phyloP scores from a whole-genome alignment of 1,140 invertebrate species.

The Magallana angulata region DNA sequence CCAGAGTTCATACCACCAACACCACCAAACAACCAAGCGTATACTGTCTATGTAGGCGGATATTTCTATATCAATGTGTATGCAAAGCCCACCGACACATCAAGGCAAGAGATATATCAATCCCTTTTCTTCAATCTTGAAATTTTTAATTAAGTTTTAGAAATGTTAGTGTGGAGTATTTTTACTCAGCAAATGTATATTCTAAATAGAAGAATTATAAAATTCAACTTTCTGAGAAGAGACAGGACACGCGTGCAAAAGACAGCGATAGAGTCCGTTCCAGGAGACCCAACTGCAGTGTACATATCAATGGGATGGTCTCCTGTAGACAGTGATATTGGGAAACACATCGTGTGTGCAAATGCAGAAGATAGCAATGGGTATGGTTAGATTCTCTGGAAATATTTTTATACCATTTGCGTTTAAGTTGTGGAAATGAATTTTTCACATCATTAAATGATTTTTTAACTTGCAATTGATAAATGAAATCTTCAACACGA shows the following conservation, averaged over 20 bases:
- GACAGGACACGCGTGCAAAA: neutral
- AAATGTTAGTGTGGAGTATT: no score
- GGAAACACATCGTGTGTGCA: neutral
- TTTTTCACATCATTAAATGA: no score
- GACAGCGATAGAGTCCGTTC: neutral
- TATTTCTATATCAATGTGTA: neutral
- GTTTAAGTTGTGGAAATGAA: no score
- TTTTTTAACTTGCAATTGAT: no score
- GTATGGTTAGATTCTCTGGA: neutral
- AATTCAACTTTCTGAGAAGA: neutral
- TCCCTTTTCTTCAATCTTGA: neutral
- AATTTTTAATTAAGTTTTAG: no score
- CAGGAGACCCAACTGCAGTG: neutral
- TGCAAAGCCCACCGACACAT: neutral
- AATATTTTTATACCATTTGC: no score
- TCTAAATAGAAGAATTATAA: neutral
- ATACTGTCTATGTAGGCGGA: neutral
- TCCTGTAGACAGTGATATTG: no score
- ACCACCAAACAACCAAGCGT: neutral
- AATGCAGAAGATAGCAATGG: neutral
- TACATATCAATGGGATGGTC: neutral
- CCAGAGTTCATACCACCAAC: slow-evolving; percentile 1
- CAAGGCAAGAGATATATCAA: neutral
- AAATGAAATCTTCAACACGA: no score
- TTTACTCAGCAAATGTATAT: no score